These are phyloP conservation scores for Entomyzon cyanotis DNA, from an alignment of 2,113 vertebrate genomes.

Conservation along the genomic window DNA sequence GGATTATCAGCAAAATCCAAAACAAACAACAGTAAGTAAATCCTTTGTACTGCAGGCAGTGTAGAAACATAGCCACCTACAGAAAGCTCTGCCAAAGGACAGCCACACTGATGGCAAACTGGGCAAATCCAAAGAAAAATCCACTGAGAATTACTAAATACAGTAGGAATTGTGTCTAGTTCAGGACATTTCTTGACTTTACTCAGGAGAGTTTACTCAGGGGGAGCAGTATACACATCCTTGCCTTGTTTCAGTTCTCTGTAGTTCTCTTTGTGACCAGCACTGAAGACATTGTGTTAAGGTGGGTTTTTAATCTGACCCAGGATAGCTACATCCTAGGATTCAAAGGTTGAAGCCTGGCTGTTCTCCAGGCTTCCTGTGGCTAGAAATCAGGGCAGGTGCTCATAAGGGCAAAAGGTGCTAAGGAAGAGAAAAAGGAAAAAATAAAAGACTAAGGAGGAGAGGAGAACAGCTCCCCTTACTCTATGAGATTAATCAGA, in stretches of 20 bases:
- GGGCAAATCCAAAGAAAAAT: not conserved
- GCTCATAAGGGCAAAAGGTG: not conserved
- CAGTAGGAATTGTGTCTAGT: not conserved
- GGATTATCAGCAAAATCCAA: not conserved
- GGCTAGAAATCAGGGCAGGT: not conserved
- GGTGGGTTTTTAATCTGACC: not conserved
- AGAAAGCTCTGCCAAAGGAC: not conserved
- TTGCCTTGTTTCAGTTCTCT: not conserved
- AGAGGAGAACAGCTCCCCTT: not conserved
- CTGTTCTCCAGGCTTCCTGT: not conserved
- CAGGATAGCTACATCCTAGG: not conserved
- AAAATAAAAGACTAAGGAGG: fast-evolving
- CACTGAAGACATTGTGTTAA: not conserved
- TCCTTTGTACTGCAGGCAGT: not conserved
- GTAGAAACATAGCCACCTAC: not conserved
- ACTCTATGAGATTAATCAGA: not conserved
- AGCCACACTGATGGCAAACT: not conserved
- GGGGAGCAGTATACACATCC: not conserved
- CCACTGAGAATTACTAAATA: not conserved
- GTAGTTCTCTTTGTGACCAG: not conserved
- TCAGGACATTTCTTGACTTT: not conserved
- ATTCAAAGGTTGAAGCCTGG: not conserved
- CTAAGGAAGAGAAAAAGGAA: not conserved
- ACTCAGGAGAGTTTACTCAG: not conserved
- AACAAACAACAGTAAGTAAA: not conserved